Base-by-base conservation (phyloP, 2,113 vertebrate species). In the Bagarius yarrelli region DNA sequence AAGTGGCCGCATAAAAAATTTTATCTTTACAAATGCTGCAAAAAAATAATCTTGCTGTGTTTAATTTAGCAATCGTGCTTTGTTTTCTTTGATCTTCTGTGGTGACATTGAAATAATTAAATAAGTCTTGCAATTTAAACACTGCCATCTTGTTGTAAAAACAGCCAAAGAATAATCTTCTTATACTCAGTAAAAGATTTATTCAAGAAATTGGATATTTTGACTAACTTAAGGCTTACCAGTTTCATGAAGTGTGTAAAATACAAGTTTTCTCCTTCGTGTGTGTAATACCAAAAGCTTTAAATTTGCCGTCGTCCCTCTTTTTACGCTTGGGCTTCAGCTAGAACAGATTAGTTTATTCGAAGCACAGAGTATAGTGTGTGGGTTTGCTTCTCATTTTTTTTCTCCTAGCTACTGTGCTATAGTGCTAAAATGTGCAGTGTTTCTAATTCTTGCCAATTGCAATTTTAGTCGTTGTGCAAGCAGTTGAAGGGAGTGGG, bases 401-500 rank as follows among this genome's bases (percentile, higher is more conserved):
- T 50, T 78, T 66, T 81, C 44, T 30, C 30, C 50, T 79, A 76
- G 74, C 75, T 69, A 78, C 79, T 83, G 70, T 76, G 34, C 61
- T 40, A 52, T 44, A 44, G 70, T 55, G 71, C 50, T 73, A 66
- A 63, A 60, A 63, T 50, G 32, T 74, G 52, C 76, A 34, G 34
- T 52, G 60, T 52, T 53, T 53, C 27, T 66, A 78, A 69, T 69
- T 64, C 63, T 34, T 52, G 60, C 47, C 61, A 56, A 55, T 55
- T 67, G 77, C 69, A 66, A 53, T 67, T 66, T 67, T 40, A 77
- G 64, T 77, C 40, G 44, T 16, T 64, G 69, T 82, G 81, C 80
- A 79, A 77, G 64, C 71, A 36, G 83, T 66, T 64, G 63, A 75
- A 82, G 79, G 13, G 52, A 83, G 83, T 74, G 80, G 82, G 86